Evolutionary conservation across 64 coral and sea anemone species (phyloP).

Genomic region (Dendronephthya gigantea): DNA sequence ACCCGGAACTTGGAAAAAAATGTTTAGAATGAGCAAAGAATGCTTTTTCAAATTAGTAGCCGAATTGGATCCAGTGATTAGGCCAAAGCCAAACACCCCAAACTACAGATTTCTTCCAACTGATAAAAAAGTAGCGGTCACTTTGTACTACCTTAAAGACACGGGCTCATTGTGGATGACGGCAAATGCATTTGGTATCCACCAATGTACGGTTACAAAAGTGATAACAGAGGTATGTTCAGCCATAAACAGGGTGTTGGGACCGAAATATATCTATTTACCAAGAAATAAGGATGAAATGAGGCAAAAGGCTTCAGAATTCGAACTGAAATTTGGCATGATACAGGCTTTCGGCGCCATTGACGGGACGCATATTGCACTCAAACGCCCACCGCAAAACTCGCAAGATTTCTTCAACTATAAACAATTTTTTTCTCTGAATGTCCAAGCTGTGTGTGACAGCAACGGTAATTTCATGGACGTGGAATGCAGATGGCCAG

Average conservation of each 20-base stretch:
- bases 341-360: slow-evolving; percentile 39
- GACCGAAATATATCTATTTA: slow-evolving; percentile 44
- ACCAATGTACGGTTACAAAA: slow-evolving; percentile 34
- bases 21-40: background rate
- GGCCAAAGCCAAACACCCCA: background rate
- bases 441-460: slow-evolving; percentile 46
- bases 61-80: background rate
- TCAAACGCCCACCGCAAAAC: slow-evolving; percentile 24
- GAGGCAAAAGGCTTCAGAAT: slow-evolving; percentile 42
- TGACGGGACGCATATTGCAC: slow-evolving; percentile 37
- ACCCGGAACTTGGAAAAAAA: background rate
- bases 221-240: slow-evolving; percentile 15
- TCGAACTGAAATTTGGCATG: slow-evolving; percentile 16
- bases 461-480: slow-evolving; percentile 23
- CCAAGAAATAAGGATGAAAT: slow-evolving; percentile 40
- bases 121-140: background rate
- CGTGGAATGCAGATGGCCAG: slow-evolving; percentile 23
- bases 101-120: background rate
- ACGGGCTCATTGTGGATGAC: slow-evolving; percentile 26
- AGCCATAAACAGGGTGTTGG: slow-evolving; percentile 26
- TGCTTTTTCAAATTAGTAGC: background rate
- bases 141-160: background rate
- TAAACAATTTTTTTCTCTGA: slow-evolving; percentile 54
- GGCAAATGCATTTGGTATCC: slow-evolving; percentile 37
- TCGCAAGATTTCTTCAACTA: slow-evolving; percentile 42